Percentiles rank a stretch among this genome's conserved stretches.
Evolutionary conservation across 2,113 vertebrate genomes (phyloP).

Genomic region (Mystacornis crossleyi): DNA sequence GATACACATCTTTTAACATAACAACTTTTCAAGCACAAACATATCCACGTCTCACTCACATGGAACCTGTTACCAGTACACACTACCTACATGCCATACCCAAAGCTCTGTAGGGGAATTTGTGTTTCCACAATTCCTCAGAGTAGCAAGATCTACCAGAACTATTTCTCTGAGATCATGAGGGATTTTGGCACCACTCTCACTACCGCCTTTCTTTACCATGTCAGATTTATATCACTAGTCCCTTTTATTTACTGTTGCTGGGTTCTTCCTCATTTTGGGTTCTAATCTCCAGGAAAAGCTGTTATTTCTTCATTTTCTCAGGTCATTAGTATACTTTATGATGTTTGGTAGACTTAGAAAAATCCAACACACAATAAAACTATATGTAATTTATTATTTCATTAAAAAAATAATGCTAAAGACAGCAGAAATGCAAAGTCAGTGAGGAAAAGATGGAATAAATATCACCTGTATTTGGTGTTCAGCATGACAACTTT

Average conservation of each 20-base stretch:
- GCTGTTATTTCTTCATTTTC: not conserved
- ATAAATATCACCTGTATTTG: not conserved
- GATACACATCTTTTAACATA: not conserved
- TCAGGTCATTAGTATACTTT: not conserved
- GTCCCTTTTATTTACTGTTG: not conserved
- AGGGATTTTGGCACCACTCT: not conserved
- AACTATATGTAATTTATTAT: not conserved
- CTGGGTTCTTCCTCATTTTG: not conserved
- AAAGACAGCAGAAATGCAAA: not conserved
- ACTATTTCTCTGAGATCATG: not conserved
- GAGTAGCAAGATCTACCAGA: not conserved
- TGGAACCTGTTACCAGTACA: not conserved
- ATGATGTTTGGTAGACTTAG: not conserved
- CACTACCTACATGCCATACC: too few relatives aligned
- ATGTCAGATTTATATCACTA: not conserved
- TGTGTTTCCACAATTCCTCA: not conserved
- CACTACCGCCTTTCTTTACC: accelerated
- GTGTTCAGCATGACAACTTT: not conserved
- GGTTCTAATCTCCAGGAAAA: not conserved
- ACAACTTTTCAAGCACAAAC: not conserved
- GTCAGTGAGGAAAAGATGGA: not conserved
- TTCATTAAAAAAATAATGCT: not conserved
- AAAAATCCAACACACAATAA: not conserved
- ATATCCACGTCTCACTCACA: not conserved
- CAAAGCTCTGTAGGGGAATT: not conserved